Percentiles rank a stretch among this genome's conserved stretches.
These are phyloP conservation scores for Protaetia brevitarsis DNA, from an alignment of 1,140 invertebrate genomes.

Conservation along the genomic window DNA sequence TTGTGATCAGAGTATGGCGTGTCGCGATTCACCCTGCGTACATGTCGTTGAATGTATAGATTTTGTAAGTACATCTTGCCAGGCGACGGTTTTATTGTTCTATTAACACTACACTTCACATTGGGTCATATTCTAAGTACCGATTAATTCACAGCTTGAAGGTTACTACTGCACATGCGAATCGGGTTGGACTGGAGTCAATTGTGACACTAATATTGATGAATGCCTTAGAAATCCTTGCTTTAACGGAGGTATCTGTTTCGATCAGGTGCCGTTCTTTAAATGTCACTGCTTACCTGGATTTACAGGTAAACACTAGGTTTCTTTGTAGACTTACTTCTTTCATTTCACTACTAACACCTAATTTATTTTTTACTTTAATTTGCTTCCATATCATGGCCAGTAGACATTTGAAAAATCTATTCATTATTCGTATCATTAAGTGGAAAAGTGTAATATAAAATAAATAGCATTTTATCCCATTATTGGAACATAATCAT, in stretches of 20 bases:
- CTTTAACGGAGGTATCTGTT: slow-evolving; percentile 67
- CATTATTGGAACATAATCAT: no score
- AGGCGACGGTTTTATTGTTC: no score
- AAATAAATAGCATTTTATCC: no score
- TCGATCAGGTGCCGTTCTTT: slow-evolving; percentile 58
- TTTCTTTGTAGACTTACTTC: slow-evolving; percentile 4
- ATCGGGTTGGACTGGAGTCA: slow-evolving; percentile 63
- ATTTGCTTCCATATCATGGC: background rate
- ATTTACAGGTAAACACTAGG: slow-evolving; percentile 56
- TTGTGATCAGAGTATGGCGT: slow-evolving; percentile 51
- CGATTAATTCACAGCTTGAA: slow-evolving; percentile 47
- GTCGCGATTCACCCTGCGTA: slow-evolving; percentile 55
- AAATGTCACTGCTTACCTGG: slow-evolving; percentile 69
- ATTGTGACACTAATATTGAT: slow-evolving; percentile 59
- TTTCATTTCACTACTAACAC: slow-evolving; percentile 4
- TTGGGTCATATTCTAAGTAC: background rate
- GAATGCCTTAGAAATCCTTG: slow-evolving; percentile 61
- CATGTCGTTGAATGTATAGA: slow-evolving; percentile 58
- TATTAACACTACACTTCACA: background rate
- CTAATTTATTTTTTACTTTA: background rate
- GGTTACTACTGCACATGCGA: slow-evolving; percentile 73
- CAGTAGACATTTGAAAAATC: no score
- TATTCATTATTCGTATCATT: no score
- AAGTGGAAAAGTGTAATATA: no score
- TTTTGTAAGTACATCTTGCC: slow-evolving; percentile 60